Evolutionary conservation across 53 echinoderm and acorn worm genomes (phyloP).

Genomic region (Holothuria scabra): DNA sequence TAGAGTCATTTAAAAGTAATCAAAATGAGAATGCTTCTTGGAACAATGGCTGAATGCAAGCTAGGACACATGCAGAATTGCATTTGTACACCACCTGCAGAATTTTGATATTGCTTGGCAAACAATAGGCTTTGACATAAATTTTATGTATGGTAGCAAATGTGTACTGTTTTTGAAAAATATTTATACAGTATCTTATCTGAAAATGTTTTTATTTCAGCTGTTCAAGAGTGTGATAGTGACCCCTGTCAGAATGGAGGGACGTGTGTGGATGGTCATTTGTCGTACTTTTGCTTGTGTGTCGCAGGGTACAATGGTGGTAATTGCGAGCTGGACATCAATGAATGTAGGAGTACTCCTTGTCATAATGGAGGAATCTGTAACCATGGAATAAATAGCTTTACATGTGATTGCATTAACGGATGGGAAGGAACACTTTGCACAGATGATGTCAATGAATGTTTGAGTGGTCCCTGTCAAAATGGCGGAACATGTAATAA

Average conservation of each 20-base stretch:
- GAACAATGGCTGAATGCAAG: no score
- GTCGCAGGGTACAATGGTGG: conserved; percentile 52
- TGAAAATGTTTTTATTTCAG: neutral
- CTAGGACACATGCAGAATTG: no score
- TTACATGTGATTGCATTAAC: conserved; percentile 31
- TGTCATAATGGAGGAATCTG: conserved; percentile 62
- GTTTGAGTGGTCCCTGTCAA: conserved; percentile 49
- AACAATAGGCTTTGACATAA: no score
- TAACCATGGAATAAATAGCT: conserved; percentile 32
- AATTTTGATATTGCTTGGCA: no score
- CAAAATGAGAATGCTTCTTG: no score
- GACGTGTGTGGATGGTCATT: conserved; percentile 59
- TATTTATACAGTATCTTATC: no score
- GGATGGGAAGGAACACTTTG: conserved; percentile 57
- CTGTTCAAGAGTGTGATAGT: conserved; percentile 21
- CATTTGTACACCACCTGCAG: no score
- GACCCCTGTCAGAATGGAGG: conserved; percentile 58
- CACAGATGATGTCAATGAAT: conserved; percentile 51
- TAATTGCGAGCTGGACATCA: conserved; percentile 44
- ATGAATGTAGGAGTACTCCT: conserved; percentile 60
- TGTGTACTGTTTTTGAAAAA: no score
- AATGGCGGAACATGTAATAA: conserved; percentile 57
- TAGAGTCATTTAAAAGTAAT: no score
- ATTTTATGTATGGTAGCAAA: no score
- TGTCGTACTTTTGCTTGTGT: conserved; percentile 64